These are phyloP conservation scores for Samia ricini DNA, from an alignment of 1,140 invertebrate species.

Conservation along the genomic window DNA sequence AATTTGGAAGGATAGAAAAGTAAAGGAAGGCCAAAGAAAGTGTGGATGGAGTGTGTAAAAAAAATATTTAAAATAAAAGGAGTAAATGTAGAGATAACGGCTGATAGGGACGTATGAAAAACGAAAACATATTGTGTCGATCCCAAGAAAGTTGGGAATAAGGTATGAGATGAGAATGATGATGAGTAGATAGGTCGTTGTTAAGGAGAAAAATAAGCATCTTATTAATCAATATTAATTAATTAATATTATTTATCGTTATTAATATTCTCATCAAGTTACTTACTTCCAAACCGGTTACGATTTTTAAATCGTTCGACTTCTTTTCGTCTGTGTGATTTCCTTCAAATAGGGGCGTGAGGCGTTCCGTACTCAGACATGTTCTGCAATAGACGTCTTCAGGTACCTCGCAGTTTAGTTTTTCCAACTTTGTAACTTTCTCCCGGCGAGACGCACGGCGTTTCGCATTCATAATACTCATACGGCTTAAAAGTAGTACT, in stretches of 20 bases:
- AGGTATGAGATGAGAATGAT: too few relatives aligned
- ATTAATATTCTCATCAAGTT: background rate
- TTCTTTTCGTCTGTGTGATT: slow-evolving; percentile 41
- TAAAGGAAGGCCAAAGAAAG: too few relatives aligned
- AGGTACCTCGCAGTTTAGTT: slow-evolving; percentile 20
- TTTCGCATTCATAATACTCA: slow-evolving; percentile 7
- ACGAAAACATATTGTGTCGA: too few relatives aligned
- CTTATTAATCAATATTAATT: background rate
- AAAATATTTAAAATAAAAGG: too few relatives aligned
- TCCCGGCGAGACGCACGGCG: slow-evolving; percentile 1
- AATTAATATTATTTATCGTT: background rate
- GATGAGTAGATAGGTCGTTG: background rate
- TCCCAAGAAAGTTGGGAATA: too few relatives aligned
- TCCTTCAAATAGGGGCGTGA: slow-evolving; percentile 42
- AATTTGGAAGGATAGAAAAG: too few relatives aligned
- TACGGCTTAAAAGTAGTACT: slow-evolving; percentile 17
- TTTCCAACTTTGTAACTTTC: slow-evolving; percentile 19
- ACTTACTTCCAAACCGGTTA: slow-evolving; percentile 50
- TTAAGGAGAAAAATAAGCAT: background rate
- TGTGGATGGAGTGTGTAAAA: too few relatives aligned
- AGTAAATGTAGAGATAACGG: too few relatives aligned
- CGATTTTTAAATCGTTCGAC: slow-evolving; percentile 38
- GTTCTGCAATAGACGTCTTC: slow-evolving; percentile 42
- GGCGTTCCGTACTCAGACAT: slow-evolving; percentile 41
- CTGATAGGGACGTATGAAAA: too few relatives aligned